These are phyloP conservation scores for Allophyes oxyacanthae DNA, from an alignment of 2,888 invertebrate genomes.

Conservation along the genomic window DNA sequence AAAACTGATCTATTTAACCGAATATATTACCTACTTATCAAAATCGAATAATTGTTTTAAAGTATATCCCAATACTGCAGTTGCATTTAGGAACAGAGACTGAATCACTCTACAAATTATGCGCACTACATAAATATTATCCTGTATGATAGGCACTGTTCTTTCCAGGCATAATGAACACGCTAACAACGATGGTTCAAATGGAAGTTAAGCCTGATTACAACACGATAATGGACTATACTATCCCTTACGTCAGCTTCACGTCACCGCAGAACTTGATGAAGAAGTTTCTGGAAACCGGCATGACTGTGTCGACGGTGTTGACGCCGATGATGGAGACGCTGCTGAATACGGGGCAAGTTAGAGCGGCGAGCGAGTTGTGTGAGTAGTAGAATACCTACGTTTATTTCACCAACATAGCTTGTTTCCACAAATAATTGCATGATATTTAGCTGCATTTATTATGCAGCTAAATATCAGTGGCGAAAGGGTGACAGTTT, in stretches of 20 bases:
- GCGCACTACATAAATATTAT: no score
- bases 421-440: no score
- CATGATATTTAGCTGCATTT: no score
- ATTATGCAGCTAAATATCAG: no score
- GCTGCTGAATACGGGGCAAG: constrained; percentile 79
- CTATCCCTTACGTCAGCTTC: constrained; percentile 88
- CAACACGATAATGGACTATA: constrained; percentile 88
- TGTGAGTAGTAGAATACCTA: constrained; percentile 72
- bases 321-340: constrained; percentile 85
- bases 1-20: no score
- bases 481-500: no score
- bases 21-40: no score
- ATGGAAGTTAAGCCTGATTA: constrained; percentile 88
- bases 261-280: constrained; percentile 83
- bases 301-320: constrained; percentile 72
- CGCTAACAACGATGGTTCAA: constrained; percentile 86
- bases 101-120: no score
- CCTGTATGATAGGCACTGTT: no score
- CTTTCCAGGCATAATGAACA: constrained; percentile 84
- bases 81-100: no score
- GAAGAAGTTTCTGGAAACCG: constrained; percentile 83
- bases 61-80: no score
- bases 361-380: constrained; percentile 82
- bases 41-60: no score
- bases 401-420: not conserved